Conservation (phyloP, 1,140 invertebrate genomes). For the Lepidurus couesii region DNA sequence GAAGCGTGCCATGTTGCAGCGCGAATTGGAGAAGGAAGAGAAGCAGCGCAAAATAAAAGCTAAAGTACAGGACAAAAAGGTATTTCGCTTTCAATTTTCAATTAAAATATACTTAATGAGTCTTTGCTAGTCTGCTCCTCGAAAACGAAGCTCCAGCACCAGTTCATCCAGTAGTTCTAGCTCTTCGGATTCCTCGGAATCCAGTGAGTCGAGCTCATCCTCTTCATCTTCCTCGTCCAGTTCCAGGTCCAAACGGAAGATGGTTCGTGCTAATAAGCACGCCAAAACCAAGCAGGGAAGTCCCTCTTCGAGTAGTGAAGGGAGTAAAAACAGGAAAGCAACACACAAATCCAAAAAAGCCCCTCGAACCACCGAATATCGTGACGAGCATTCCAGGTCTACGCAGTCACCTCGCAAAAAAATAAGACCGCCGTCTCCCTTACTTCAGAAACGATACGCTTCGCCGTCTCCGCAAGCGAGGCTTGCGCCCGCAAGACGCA, state of each 20-base stretch:
- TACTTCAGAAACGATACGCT: not conserved
- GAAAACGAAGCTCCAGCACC: conserved; percentile 44
- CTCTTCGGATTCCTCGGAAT: conserved; percentile 33
- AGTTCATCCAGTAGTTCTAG: conserved; percentile 51
- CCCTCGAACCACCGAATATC: not conserved
- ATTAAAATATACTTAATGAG: conserved; percentile 44
- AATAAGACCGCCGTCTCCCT: conserved; percentile 42
- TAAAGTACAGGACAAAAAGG: conserved; percentile 39
- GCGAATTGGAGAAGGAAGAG: conserved; percentile 66
- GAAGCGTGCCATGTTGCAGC: conserved; percentile 64
- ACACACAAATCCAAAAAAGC: conserved; percentile 19
- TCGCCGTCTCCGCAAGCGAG: conserved; percentile 34
- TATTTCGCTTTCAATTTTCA: conserved; percentile 40
- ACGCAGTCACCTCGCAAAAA: conserved; percentile 45
- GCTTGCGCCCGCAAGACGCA: conserved; percentile 40
- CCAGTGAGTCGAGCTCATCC: conserved; percentile 45
- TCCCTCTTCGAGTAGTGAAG: conserved; percentile 24
- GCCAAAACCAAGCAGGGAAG: conserved; percentile 17
- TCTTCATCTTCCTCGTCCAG: conserved; percentile 48
- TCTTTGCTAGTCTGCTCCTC: not conserved
- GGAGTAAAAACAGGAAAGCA: conserved; percentile 4
- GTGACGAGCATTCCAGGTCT: not conserved
- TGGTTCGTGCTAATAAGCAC: conserved; percentile 5
- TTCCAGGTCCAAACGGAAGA: conserved; percentile 1
- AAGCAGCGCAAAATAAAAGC: conserved; percentile 36